Evolutionary conservation across 2,113 vertebrate species (phyloP), one percentile per base, ranked within the genome.

Genomic region (Tylochromis polylepis): DNA sequence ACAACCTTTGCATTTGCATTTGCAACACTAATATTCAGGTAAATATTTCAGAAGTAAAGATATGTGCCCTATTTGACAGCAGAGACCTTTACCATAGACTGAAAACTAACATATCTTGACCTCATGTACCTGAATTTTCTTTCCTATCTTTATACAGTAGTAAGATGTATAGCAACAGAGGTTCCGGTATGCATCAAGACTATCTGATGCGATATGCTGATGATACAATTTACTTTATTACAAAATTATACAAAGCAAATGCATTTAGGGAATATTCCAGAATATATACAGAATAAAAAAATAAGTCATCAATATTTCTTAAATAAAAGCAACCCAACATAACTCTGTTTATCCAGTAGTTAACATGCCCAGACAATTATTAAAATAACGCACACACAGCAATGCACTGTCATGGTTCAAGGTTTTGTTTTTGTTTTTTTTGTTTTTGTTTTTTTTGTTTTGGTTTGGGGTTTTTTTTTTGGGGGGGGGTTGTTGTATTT

Each of bases 391-490:
- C 10, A 20, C 18, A 53, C 16, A 75, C 9, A 24, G 67, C 41
- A 29, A 75, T 49, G 5, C 41, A 18, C 22, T 29, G 41, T 49
- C 15, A 29, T 0, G 41, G 2, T 72, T 27, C 9, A 18, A 27
- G 22, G 38, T 46, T 72, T 72, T 27, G 31, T n/a, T 36, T 31
- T 31, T 31, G 3, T 31, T 3, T 31, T 31, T 31, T 31, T 31
- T 31, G 31, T 31, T 31, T 31, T 31, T 31, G 3, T 31, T 3
- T 31, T 31, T 31, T 31, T 31, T 31, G 38, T 46, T 72, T 72
- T 27, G 31, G 12, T 36, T 67, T 41, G 20, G 20, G 6, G 0
- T 0, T 0, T 15, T 41, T 38, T n/a, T n/a, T n/a, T n/a, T n/a
- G n/a, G n/a, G n/a, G n/a, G n/a, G n/a, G n/a, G n/a, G n/a, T n/a